Percentiles rank a stretch among this genome's conserved stretches.
Evolutionary conservation across 2,888 invertebrate species (phyloP).

Genomic region (Cephonodes hylas): DNA sequence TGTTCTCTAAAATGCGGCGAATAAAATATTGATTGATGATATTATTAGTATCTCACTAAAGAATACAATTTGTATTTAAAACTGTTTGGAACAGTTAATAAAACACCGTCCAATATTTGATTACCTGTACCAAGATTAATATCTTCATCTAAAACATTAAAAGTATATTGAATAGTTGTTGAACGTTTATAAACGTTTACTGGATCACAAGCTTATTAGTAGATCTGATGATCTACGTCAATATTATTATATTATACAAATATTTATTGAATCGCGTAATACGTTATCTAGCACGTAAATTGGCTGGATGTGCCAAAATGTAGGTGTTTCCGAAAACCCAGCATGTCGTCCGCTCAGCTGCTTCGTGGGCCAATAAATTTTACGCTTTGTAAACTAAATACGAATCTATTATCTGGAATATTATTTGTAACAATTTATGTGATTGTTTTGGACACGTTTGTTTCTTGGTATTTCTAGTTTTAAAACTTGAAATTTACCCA

Average conservation of each 20-base stretch:
- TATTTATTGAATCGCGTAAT: constrained; percentile 14
- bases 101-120: no score
- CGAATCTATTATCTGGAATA: not conserved
- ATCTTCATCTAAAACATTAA: no score
- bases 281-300: constrained; percentile 15
- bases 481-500: not conserved
- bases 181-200: not conserved
- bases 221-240: not conserved
- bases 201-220: not conserved
- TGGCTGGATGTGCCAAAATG: constrained; percentile 2
- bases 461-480: not conserved
- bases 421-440: not conserved
- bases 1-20: no score
- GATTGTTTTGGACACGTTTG: not conserved
- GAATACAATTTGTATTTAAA: no score
- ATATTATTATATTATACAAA: constrained; percentile 11
- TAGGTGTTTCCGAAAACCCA: constrained; percentile 5
- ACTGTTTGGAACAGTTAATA: no score
- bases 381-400: not conserved
- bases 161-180: no score
- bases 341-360: not conserved
- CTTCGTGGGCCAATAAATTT: not conserved
- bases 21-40: no score
- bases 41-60: no score
- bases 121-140: no score